Evolutionary conservation across 2,113 vertebrate genomes (phyloP).

Genomic region (Tychaedon coryphoeus): DNA sequence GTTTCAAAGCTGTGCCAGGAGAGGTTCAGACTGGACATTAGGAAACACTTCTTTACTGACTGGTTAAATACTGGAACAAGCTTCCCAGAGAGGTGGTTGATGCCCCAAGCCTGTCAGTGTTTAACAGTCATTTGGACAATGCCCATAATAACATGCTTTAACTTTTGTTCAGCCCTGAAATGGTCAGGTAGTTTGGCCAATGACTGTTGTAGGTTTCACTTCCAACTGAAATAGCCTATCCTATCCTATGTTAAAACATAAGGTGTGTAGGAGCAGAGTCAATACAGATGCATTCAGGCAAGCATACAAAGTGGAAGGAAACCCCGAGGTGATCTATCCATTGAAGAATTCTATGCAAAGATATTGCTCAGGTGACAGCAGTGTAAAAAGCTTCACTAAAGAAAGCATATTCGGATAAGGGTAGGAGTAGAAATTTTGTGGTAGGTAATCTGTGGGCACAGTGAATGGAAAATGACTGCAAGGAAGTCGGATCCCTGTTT

Average conservation of each 20-base stretch:
- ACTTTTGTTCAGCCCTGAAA: not conserved
- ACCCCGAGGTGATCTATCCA: not conserved
- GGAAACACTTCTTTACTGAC: not conserved
- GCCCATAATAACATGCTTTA: not conserved
- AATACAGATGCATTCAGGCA: not conserved
- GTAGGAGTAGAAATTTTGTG: not conserved
- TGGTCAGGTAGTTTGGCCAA: not conserved
- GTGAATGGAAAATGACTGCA: not conserved
- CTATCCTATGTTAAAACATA: not conserved
- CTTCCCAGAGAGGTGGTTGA: not conserved
- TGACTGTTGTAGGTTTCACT: accelerated
- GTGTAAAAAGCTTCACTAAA: not conserved
- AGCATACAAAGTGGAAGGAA: not conserved
- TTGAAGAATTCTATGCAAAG: not conserved
- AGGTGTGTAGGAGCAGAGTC: not conserved
- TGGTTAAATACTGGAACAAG: not conserved
- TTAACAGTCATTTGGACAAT: not conserved
- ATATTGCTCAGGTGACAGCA: not conserved
- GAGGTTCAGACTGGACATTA: not conserved
- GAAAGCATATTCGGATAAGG: not conserved
- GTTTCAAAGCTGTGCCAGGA: not conserved
- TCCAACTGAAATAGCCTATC: not conserved
- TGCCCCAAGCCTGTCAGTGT: not conserved
- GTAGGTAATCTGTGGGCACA: not conserved
- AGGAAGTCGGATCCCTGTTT: not conserved